Evolutionary conservation across 2,113 vertebrate genomes (phyloP), one percentile per base, ranked within the genome.

Genomic region (Cyanoderma ruficeps): DNA sequence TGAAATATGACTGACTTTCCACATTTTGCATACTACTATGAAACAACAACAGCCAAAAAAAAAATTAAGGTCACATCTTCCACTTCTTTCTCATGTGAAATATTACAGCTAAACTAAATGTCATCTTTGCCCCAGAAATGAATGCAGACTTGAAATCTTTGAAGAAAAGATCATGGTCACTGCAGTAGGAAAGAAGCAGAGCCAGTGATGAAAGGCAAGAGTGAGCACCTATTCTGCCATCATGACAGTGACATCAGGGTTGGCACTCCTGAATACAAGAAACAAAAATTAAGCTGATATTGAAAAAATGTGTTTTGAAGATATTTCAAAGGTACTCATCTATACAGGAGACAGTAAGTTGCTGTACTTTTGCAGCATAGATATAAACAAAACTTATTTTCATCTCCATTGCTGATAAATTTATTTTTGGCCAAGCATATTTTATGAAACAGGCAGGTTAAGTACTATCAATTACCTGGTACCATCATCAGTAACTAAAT

Each of bases 1-100:
- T 39, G 83, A 93, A 96, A 94, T 92, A 78, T 9, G 46, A 92
- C 87, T 93, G 86, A 94, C 94, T 96, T 96, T 91, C 94, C 87
- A 87, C 55, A 95, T 94, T 94, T 95, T 92, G 76, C 67, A 83
- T 76, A 88, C 49, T 93, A 91, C 82, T 76, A 93, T 33, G 67
- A 89, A 95, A 89, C 39, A 96, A 85, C 39, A 83, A 12, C 10
- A 46, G 11, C 10, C 30, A 49, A 72, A 46, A 78, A 39, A 61
- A 23, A 31, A 57, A 44, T 7, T 4, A 87, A 68, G 5, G 50
- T 88, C 75, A 77, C 15, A 18, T 80, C 49, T 79, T 91, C 64
- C 27, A 74, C 21, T 70, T 75, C 37, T 82, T 87, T 83, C 89
- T 80, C 59, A 64, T 13, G 47, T 2, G 8, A 94, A 93, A 78